Evolutionary conservation across 2,113 vertebrate genomes (phyloP), one percentile per base, ranked within the genome.

Genomic region (Callospermophilus lateralis): DNA sequence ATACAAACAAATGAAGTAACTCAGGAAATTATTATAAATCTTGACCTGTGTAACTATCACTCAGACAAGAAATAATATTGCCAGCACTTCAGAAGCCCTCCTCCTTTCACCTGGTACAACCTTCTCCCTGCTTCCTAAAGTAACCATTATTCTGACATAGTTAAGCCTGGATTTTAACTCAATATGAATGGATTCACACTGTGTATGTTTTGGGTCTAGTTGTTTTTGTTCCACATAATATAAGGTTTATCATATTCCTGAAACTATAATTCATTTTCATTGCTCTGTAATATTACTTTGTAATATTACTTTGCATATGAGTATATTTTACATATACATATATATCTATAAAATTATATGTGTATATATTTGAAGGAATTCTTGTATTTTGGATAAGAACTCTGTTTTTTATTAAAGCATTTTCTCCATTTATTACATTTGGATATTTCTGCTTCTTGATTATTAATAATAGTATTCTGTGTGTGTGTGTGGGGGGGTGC

Each of bases 261-360:
- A 89, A 93, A 79, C 61, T 74, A 2, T 84, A 91, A 55, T 91
- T 97, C 55, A 72, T 78, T 70, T 93, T 95, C 10, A 83, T 85
- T 94, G 42, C 30, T 85, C 5, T 65, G 1, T 63, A 93, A 55
- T 9, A 85, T 85, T 94, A n/a, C 30, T 85, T 4, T 65, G 20
- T n/a, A 48, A 58, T 58, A 37, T 72, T 72, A 37, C 17, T 72
- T 72, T 93, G 39, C 19, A 34, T 42, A 28, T 85, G n/a, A 74
- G 12, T 68, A n/a, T 13, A 73, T 45, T 78, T 85, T 86, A 9
- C 45, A 45, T 45, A 45, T 45, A 45, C 45, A 45, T 45, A 45
- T 45, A 45, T 45, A 45, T 45, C 45, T 45, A 45, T 45, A 45
- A 45, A 45, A 45, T 45, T 45, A 45, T 45, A 45, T 45, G 45